Conservation (phyloP, 2,888 invertebrate species). For the Zygothrica quintamaculata region DNA sequence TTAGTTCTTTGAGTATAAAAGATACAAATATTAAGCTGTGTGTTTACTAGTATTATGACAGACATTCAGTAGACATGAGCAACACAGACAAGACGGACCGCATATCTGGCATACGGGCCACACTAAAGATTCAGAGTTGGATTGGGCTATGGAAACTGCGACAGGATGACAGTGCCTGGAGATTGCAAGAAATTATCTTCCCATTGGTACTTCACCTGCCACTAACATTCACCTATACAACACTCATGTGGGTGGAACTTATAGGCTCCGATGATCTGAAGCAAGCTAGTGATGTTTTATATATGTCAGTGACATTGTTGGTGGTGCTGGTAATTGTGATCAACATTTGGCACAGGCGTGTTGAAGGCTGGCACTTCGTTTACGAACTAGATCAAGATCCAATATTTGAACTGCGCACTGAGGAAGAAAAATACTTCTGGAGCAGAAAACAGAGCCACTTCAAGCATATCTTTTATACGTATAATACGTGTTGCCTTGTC, state of each 20-base stretch:
- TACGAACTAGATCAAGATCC: slow-evolving; percentile 36
- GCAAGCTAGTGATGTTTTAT: slow-evolving; percentile 62
- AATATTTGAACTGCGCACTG: slow-evolving; percentile 23
- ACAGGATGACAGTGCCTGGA: slow-evolving; percentile 1
- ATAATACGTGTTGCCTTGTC: slow-evolving; percentile 33
- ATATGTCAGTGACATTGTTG: slow-evolving; percentile 66
- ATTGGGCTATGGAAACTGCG: slow-evolving; percentile 51
- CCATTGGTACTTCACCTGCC: slow-evolving; percentile 59
- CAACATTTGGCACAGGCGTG: slow-evolving; percentile 58
- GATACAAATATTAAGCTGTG: not conserved
- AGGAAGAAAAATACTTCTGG: slow-evolving; percentile 49
- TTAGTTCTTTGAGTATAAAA: slow-evolving; percentile 53
- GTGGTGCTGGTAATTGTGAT: slow-evolving; percentile 59
- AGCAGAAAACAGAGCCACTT: slow-evolving; percentile 47
- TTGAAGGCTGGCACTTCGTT: slow-evolving; percentile 41
- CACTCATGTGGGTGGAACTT: slow-evolving; percentile 65
- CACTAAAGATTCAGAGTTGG: slow-evolving; percentile 36
- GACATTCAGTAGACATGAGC: slow-evolving; percentile 16
- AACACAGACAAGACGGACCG: slow-evolving; percentile 37
- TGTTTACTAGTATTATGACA: slow-evolving; percentile 1
- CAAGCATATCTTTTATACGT: slow-evolving; percentile 48
- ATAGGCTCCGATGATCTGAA: slow-evolving; percentile 51
- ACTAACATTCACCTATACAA: slow-evolving; percentile 49
- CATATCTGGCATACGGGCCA: slow-evolving; percentile 24
- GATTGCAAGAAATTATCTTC: slow-evolving; percentile 28